Percentiles rank a stretch among this genome's conserved stretches.
phyloP scores from a whole-genome alignment of 2,888 invertebrate species.

The Melangyna quadrimaculata region DNA sequence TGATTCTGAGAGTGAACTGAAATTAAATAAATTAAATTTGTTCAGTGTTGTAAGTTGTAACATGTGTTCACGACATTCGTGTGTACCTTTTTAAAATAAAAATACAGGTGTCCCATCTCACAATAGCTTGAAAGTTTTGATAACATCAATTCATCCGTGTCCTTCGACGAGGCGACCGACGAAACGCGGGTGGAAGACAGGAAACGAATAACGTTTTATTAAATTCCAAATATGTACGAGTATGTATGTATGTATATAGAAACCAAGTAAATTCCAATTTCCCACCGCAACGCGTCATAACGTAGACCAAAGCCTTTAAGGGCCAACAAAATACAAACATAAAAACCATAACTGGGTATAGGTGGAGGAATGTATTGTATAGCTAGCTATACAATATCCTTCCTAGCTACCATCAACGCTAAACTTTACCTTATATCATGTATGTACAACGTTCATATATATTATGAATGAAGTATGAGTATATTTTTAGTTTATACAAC shows the following conservation, averaged over 20 bases:
- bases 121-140: conserved; percentile 8
- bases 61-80: no score
- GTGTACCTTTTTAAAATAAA: not conserved
- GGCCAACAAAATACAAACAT: not conserved
- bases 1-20: no score
- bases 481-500: conserved; percentile 12
- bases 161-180: not conserved
- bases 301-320: conserved; percentile 2
- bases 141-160: conserved; percentile 36
- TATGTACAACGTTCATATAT: not conserved
- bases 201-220: conserved; percentile 48
- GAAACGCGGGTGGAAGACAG: not conserved
- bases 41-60: no score
- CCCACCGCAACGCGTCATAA: not conserved
- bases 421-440: not conserved
- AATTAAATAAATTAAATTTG: no score
- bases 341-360: not conserved
- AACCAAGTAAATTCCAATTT: conserved; percentile 1
- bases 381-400: not conserved
- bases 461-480: not conserved
- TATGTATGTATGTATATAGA: not conserved
- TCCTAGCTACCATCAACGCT: not conserved
- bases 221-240: conserved; percentile 60
- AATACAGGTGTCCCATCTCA: conserved; percentile 3
- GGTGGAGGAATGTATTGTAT: not conserved